Base-by-base conservation (phyloP, 2,888 invertebrate genomes). In the Neocrepidodera transversa region DNA sequence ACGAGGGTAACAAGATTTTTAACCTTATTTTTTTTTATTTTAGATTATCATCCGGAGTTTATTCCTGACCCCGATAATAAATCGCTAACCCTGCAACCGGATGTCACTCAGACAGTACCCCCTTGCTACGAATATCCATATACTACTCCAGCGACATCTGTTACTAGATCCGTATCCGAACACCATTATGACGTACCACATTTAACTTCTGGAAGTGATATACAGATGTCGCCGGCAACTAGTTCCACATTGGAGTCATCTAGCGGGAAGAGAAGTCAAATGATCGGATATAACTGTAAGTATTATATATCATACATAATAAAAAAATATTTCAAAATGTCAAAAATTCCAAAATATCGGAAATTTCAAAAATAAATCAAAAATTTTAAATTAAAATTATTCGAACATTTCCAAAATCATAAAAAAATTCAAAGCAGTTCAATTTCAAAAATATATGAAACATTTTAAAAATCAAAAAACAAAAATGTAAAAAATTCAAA, bases 151-250 rank as follows among this genome's bases (percentile, higher is more conserved):
- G 90, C 88, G 71, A 86, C 85, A 64, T 77, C 78, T 50, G 79
- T 80, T 5, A 79, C 85, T 48, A 80, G 85, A 66, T 87, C 86
- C 47, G 84, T 89, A 49, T 90, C 90, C 58, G 93, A 93, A 75
- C 93, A 93, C 77, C 93, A 93, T 76, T 93, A 93, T 79, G 93
- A 94, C 76, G 93, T 93, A 0, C 93, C 93, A 10, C 92, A 92
- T 81, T 82, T 92, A 58, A 89, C 90, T 30, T 80, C 79, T 11
- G 80, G 78, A 10, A 79, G 79, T 61, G 79, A 80, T 65, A 79
- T 80, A 54, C 80, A 80, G 72, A 79, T 80, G 79, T 80, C 80
- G 28, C 80, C 80, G 8, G 79, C 80, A 1, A 80, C 80, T 2
- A 80, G 80, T 66, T 80, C 80, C 3, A 80, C 80, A 14, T 67